A percentile compares a stretch with the other conserved stretches of the same genome.
These are phyloP conservation scores for Epinephelus lanceolatus DNA, from an alignment of 2,113 vertebrate species.

Conservation along the genomic window DNA sequence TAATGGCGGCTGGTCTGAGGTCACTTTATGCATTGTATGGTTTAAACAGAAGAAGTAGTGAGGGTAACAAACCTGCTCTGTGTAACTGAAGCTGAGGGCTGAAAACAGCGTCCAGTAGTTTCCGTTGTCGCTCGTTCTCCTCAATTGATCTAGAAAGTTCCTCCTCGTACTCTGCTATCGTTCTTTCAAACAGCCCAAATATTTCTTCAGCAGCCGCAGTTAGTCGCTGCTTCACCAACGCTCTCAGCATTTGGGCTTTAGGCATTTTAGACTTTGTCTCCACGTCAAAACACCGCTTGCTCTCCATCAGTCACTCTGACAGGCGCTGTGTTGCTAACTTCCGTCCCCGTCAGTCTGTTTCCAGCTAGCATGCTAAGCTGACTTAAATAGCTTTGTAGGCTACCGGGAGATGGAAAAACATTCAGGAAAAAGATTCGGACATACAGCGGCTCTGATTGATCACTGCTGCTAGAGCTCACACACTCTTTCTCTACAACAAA, in stretches of 20 bases:
- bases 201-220: slow-evolving; percentile 13
- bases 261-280: neutral
- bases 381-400: neutral
- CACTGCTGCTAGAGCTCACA: too few species aligned
- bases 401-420: too few species aligned
- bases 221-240: neutral
- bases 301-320: neutral
- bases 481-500: too few species aligned
- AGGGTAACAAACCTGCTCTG: neutral
- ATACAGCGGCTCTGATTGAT: too few species aligned
- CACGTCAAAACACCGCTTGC: neutral
- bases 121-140: too few species aligned
- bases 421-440: too few species aligned
- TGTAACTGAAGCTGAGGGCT: neutral
- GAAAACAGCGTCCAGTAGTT: neutral
- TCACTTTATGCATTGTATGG: too few species aligned
- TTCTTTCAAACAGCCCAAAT: slow-evolving; percentile 21
- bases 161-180: slow-evolving; percentile 41
- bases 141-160: slow-evolving; percentile 3
- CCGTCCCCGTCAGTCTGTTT: neutral
- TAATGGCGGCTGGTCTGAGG: too few species aligned
- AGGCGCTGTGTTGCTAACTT: neutral
- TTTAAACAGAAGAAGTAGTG: too few species aligned
- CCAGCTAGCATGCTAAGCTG: slow-evolving; percentile 4
- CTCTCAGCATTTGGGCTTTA: neutral